Conservation (phyloP, 2,888 invertebrate species). For the Ctena decussata region DNA sequence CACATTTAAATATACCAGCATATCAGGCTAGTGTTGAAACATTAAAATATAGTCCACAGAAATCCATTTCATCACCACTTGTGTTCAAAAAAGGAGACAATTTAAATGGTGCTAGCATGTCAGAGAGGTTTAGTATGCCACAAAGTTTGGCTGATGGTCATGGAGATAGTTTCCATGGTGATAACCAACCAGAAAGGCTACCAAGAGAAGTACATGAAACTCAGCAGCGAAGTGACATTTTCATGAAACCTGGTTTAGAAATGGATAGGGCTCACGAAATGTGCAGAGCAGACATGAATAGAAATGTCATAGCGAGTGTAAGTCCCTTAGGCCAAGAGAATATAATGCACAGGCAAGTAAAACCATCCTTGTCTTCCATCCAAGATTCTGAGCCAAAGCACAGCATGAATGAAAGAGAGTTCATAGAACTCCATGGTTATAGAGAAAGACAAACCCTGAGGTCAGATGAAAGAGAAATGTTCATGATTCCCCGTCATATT, state of each 20-base stretch:
- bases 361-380: background rate
- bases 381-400: background rate
- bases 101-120: background rate
- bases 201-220: too few relatives aligned
- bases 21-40: background rate
- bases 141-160: too few relatives aligned
- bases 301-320: background rate
- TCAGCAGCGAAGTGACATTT: too few relatives aligned
- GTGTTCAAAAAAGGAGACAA: background rate
- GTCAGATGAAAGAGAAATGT: constrained; percentile 35
- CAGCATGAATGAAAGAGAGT: background rate
- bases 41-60: background rate
- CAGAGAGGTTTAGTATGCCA: background rate
- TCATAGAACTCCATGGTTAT: constrained; percentile 41
- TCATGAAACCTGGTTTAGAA: too few relatives aligned
- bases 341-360: background rate
- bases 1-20: background rate
- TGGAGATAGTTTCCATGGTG: background rate
- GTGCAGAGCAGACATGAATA: background rate
- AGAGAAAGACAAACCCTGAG: constrained; percentile 32
- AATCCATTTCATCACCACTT: background rate
- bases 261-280: too few relatives aligned
- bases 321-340: background rate
- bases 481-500: constrained; percentile 48
- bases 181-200: too few relatives aligned